Evolutionary conservation across 1,140 invertebrate genomes (phyloP), one percentile per base, ranked within the genome.

Genomic region (Capitella teleta): DNA sequence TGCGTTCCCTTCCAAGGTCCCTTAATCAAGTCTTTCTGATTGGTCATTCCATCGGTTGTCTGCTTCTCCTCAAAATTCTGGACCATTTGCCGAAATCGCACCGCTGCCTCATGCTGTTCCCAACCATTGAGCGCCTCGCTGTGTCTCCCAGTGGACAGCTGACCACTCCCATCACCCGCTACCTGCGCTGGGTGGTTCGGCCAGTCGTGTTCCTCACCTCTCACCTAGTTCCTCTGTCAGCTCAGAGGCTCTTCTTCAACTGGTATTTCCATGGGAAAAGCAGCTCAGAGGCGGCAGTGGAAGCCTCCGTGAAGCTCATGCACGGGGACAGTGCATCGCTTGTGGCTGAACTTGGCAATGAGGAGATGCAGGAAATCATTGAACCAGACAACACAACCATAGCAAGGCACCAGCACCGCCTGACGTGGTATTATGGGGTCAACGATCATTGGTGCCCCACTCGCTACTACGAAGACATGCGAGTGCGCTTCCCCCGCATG

Each of bases 31-130:
- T n/a, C n/a, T n/a, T 86, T 67, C 58, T 89, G 0, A 76, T 91
- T 55, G 86, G 83, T 1, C 87, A 91, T 75, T 91, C 87, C 0
- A 84, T 90, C 59, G 87, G 87, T 1, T 76, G 78, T 53, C 86
- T 87, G 76, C 82, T 89, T 53, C 77, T 79, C 51, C 62, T 87
- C n/a, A 79, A 89, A 56, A 59, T 88, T 18, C 57, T 91, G 3
- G 78, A 83, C 56, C 61, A 52, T 14, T 47, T 64, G n/a, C 51
- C 57, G 10, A 47, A 51, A 6, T 45, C 47, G 40, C 5, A 23
- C 25, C 18, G 28, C 47, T 65, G 62, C 40, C 61, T 87, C 63
- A 66, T 90, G 38, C 60, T 91, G 0, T 90, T 89, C 72, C 87
- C 87, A 4, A 86, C 86, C 0, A 73, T 92, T 10, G 85, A 90